phyloP scores from a whole-genome alignment of 1,140 invertebrate species.

The Mamestra configurata region DNA sequence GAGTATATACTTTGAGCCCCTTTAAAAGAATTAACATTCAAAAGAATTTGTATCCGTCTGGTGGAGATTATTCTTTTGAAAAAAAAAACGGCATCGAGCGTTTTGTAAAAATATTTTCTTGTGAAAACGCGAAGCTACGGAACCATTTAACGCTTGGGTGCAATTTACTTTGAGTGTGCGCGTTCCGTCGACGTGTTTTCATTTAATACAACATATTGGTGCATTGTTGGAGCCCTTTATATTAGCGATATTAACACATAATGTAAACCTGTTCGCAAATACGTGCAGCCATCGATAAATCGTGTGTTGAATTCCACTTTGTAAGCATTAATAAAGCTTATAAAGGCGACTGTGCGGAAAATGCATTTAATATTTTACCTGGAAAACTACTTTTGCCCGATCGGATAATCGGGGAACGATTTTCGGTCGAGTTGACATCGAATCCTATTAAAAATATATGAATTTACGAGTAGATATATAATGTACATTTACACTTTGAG shows the following conservation, averaged over 20 bases:
- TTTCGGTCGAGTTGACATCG: no score
- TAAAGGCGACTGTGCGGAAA: neutral
- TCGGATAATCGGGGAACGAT: no score
- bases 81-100: conserved; percentile 20
- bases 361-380: neutral
- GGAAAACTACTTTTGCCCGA: neutral
- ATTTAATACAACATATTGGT: conserved; percentile 41
- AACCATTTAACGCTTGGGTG: conserved; percentile 45
- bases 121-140: conserved; percentile 33
- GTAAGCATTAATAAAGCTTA: conserved; percentile 31
- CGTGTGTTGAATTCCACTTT: neutral
- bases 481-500: no score
- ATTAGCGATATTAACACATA: neutral
- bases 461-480: no score
- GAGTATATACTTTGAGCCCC: neutral
- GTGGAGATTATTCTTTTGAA: conserved; percentile 27
- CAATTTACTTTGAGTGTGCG: conserved; percentile 39
- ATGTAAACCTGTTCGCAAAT: conserved; percentile 10
- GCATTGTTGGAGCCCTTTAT: conserved; percentile 9
- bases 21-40: conserved; percentile 34
- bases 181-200: conserved; percentile 14
- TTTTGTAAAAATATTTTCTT: conserved; percentile 46
- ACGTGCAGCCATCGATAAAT: neutral
- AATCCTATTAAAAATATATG: no score
- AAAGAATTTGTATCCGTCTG: conserved; percentile 40